Percentiles rank a stretch among this genome's conserved stretches.
These are phyloP conservation scores for Ellobium chinense DNA, from an alignment of 2,888 invertebrate genomes.

Conservation along the genomic window DNA sequence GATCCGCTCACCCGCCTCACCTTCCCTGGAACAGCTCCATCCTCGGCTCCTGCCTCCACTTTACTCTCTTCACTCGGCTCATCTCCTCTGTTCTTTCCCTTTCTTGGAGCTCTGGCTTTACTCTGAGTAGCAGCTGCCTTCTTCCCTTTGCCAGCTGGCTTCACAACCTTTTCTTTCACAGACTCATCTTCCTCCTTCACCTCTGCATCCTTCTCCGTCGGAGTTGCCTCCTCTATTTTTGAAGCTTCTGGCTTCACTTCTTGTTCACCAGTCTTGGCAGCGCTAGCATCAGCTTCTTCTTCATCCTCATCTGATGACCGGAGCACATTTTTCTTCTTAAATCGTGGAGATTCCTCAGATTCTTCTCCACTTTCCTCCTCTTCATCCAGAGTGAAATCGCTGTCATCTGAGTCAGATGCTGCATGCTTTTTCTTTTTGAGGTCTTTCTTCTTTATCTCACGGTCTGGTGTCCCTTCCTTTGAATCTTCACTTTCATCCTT, in stretches of 20 bases:
- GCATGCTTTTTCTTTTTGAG: constrained; percentile 40
- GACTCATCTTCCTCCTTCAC: constrained; percentile 30
- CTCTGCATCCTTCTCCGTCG: too few relatives aligned
- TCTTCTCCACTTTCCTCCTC: constrained; percentile 30
- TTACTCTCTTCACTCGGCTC: neutral
- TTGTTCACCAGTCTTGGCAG: constrained; percentile 9
- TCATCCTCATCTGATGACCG: constrained; percentile 48
- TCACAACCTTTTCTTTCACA: neutral
- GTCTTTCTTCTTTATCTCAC: constrained; percentile 10
- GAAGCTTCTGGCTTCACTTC: neutral
- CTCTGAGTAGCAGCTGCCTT: constrained; percentile 22
- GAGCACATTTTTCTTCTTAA: constrained; percentile 46
- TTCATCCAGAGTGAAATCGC: constrained; percentile 31
- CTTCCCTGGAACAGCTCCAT: constrained; percentile 25
- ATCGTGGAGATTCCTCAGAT: constrained; percentile 37
- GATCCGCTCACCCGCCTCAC: constrained; percentile 36
- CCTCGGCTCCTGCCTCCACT: constrained; percentile 1
- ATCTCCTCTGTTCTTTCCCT: constrained; percentile 54
- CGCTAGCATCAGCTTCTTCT: constrained; percentile 35
- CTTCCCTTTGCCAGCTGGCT: neutral
- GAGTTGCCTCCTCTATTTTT: too few relatives aligned
- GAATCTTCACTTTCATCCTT: constrained; percentile 27
- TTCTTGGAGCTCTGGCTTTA: constrained; percentile 46
- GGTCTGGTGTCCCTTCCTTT: neutral
- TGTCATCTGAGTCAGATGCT: constrained; percentile 37